phyloP scores from a whole-genome alignment of 2,888 invertebrate genomes.

The Parnassius smintheus region DNA sequence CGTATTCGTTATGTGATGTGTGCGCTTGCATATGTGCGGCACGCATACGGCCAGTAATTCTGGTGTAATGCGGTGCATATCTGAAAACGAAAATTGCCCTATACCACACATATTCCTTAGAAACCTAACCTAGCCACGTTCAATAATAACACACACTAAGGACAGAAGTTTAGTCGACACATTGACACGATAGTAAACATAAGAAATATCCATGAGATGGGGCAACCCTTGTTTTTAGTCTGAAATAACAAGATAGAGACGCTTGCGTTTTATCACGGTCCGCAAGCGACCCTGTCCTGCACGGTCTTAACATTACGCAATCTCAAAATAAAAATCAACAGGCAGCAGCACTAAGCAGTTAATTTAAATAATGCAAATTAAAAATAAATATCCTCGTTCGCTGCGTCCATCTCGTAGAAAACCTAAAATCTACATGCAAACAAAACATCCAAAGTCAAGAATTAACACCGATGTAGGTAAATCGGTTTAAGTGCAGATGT shows the following conservation, averaged over 20 bases:
- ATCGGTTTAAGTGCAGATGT: constrained; percentile 75
- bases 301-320: constrained; percentile 57
- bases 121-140: constrained; percentile 68
- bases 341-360: constrained; percentile 48
- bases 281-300: constrained; percentile 53
- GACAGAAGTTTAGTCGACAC: constrained; percentile 74
- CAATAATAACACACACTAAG: constrained; percentile 69
- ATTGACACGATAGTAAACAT: constrained; percentile 77
- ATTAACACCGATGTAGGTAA: constrained; percentile 65
- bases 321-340: constrained; percentile 45
- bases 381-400: constrained; percentile 44
- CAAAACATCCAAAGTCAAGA: constrained; percentile 61
- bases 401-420: constrained; percentile 55
- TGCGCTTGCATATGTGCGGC: constrained; percentile 81
- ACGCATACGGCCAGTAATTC: constrained; percentile 81
- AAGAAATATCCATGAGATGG: constrained; percentile 80
- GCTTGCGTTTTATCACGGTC: constrained; percentile 42
- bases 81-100: constrained; percentile 82
- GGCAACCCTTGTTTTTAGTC: constrained; percentile 79
- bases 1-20: constrained; percentile 77
- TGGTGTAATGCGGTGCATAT: constrained; percentile 81
- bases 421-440: constrained; percentile 76
- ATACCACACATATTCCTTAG: constrained; percentile 80
- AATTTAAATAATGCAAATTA: constrained; percentile 57
- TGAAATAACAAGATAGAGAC: constrained; percentile 52